Evolutionary conservation across 2,888 invertebrate genomes (phyloP).

Genomic region (Oithona nana): DNA sequence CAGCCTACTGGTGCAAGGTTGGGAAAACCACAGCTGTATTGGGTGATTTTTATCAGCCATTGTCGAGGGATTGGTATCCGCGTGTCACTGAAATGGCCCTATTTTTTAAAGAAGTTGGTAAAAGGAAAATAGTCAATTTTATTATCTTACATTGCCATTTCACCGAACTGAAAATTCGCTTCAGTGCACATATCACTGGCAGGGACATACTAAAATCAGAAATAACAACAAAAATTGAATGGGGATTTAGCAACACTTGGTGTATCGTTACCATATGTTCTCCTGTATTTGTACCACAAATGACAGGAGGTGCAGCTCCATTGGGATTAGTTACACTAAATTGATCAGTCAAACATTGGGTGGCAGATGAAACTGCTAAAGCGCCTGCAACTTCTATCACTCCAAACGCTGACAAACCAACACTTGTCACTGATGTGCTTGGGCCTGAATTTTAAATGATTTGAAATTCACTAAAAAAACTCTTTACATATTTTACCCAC

Average conservation of each 20-base stretch:
- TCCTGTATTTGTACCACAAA: neutral
- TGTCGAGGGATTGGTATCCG: no score
- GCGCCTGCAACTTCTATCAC: neutral
- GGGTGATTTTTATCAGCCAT: neutral
- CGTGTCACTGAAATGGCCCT: no score
- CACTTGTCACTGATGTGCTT: neutral
- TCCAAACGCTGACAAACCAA: neutral
- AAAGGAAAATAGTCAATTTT: no score
- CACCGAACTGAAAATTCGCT: neutral
- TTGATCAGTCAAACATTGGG: neutral
- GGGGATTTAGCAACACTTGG: no score
- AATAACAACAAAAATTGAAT: no score
- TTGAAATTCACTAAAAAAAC: no score
- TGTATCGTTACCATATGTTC: no score
- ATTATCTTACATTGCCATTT: no score
- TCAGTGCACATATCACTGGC: neutral
- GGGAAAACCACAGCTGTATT: neutral
- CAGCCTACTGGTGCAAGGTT: slow-evolving; percentile 8
- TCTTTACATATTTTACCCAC: no score
- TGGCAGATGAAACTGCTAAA: neutral
- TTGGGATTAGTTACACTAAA: neutral
- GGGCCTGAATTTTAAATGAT: no score
- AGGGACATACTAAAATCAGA: no score
- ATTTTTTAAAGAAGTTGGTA: no score
- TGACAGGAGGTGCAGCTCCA: neutral